Evolutionary conservation across 2,888 invertebrate species (phyloP).

Genomic region (Lasioglossum oenotherae): DNA sequence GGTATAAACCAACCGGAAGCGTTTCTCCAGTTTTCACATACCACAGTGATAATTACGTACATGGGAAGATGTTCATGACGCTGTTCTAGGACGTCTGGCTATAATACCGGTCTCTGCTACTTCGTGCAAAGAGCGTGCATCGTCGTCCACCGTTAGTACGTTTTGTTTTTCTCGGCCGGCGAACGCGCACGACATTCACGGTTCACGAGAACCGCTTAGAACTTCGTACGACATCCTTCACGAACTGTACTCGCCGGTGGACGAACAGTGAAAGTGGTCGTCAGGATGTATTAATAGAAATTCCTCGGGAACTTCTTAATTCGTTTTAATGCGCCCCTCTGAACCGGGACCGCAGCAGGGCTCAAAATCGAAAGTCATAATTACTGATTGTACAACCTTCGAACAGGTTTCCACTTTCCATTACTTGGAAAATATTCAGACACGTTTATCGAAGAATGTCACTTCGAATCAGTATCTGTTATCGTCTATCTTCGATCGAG

Average conservation of each 20-base stretch:
- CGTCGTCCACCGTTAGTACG: neutral
- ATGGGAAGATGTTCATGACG: conserved; percentile 75
- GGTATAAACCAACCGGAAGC: conserved; percentile 78
- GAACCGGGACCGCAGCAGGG: neutral
- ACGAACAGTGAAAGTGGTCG: conserved; percentile 8
- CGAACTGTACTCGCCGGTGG: neutral
- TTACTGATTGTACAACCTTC: neutral
- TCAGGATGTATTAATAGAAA: conserved; percentile 4
- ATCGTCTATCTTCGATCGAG: neutral
- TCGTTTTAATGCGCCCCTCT: neutral
- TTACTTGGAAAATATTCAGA: neutral
- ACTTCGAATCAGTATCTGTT: neutral
- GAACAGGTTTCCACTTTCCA: conserved; percentile 3
- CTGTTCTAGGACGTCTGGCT: conserved; percentile 56
- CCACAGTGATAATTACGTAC: conserved; percentile 80
- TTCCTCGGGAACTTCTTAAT: conserved; percentile 1
- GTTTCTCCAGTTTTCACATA: conserved; percentile 82
- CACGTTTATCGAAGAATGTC: neutral
- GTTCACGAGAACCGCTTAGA: conserved; percentile 11
- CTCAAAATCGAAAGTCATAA: conserved; percentile 9
- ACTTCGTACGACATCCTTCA: neutral
- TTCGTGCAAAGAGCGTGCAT: neutral
- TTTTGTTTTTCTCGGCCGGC: neutral
- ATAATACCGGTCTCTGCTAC: conserved; percentile 30
- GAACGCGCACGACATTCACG: conserved; percentile 26